Evolutionary conservation across 2,113 vertebrate genomes (phyloP), one percentile per base, ranked within the genome.

Genomic region (Dinomys branickii): DNA sequence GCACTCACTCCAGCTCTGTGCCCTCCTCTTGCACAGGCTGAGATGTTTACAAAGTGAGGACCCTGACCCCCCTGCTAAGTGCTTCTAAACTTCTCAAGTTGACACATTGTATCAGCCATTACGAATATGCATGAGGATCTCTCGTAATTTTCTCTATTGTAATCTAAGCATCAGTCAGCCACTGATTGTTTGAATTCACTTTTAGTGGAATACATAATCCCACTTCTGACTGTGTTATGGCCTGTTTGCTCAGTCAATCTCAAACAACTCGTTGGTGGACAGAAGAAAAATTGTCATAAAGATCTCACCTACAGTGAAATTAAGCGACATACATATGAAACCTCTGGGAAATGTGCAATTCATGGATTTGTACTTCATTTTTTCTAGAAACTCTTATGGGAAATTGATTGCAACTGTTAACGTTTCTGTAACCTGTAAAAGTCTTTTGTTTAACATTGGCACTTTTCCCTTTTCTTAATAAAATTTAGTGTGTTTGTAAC

Each of bases 261-360:
- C 89, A 84, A 92, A 63, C 24, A 35, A 12, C 11, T 93, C 59
- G 85, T 71, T 73, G n/a, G 50, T 94, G 41, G 52, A 65, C 7
- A 38, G 24, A 90, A 75, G 50, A 93, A 77, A 86, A 56, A 30
- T 80, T 95, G 41, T 11, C 84, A 50, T 52, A 44, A 77, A 75
- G 30, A 41, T 58, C 47, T 94, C 8, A 77, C 6, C 9, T 6
- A 54, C 44, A 20, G 16, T 75, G 59, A 85, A 75, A 35, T 61
- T 38, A 85, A 58, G n/a, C 22, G 77, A 47, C 17, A 4, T 56
- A 35, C 28, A 54, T 91, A 67, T 47, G 41, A n/a, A 12, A 65
- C 93, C 61, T 93, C 86, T 93, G 86, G 54, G 90, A 94, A 88
- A 90, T 80, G 1, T 50, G 0, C 82, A 56, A 81, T 56, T 94